These are phyloP conservation scores for Cephus runcator DNA, from an alignment of 2,888 invertebrate species.

Conservation along the genomic window DNA sequence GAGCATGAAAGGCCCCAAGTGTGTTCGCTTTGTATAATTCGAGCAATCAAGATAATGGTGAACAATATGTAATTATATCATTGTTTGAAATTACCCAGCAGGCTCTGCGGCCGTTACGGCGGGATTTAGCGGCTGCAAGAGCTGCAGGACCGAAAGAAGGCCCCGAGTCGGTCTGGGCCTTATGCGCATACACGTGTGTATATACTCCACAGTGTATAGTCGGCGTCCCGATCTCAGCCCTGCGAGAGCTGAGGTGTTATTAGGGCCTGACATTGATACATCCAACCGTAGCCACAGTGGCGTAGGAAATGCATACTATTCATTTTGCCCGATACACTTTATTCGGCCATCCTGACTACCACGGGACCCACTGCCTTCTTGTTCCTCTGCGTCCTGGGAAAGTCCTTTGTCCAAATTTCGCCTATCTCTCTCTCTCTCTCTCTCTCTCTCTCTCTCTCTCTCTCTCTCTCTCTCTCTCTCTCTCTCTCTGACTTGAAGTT, in stretches of 20 bases:
- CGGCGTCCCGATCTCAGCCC: slow-evolving; percentile 18
- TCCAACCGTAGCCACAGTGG: slow-evolving; percentile 39
- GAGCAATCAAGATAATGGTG: slow-evolving; percentile 57
- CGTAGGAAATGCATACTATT: slow-evolving; percentile 15
- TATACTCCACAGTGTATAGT: neutral
- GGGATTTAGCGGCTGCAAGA: neutral
- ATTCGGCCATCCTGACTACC: neutral
- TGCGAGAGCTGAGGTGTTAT: slow-evolving; percentile 49
- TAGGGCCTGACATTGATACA: slow-evolving; percentile 60
- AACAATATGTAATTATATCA: slow-evolving; percentile 60
- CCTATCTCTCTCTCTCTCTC: no score
- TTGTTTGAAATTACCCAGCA: slow-evolving; percentile 58
- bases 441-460: no score
- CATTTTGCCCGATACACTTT: neutral
- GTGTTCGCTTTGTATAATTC: slow-evolving; percentile 46
- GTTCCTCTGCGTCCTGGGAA: neutral
- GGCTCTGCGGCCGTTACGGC: slow-evolving; percentile 27
- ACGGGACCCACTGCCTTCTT: neutral
- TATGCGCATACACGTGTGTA: neutral
- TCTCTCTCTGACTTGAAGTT: neutral
- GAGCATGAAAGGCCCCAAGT: slow-evolving; percentile 18
- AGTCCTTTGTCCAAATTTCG: neutral
- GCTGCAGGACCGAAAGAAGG: neutral
- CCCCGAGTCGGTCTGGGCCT: neutral
- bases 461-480: no score